Evolutionary conservation across 1,140 invertebrate genomes (phyloP).

Genomic region (Cydia splendana): DNA sequence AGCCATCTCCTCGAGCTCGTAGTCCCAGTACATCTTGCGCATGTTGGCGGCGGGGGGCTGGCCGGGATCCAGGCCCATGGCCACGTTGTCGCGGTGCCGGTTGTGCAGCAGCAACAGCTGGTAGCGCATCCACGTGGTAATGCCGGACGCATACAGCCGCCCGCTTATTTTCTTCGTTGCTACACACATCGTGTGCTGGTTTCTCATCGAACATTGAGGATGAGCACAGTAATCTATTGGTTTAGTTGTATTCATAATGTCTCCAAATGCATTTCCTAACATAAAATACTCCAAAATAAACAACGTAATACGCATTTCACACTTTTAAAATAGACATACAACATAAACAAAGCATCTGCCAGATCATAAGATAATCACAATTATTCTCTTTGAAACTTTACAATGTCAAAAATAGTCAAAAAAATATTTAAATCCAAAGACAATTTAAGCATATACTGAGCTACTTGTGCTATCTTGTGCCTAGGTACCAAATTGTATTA

Average conservation of each 20-base stretch:
- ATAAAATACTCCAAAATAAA: slow-evolving; percentile 49
- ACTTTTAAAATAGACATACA: neutral
- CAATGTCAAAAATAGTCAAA: slow-evolving; percentile 8
- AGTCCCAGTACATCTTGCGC: slow-evolving; percentile 75
- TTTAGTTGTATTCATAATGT: slow-evolving; percentile 32
- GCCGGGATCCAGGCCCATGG: slow-evolving; percentile 68
- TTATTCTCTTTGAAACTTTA: neutral
- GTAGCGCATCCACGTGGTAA: slow-evolving; percentile 73
- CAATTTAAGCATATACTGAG: neutral
- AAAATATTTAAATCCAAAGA: neutral
- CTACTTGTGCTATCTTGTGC: too few species aligned
- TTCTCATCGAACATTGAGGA: slow-evolving; percentile 67
- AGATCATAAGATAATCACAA: neutral
- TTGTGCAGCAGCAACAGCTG: slow-evolving; percentile 68
- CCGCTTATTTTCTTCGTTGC: slow-evolving; percentile 58
- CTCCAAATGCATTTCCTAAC: slow-evolving; percentile 40
- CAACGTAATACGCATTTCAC: slow-evolving; percentile 52
- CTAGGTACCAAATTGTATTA: too few species aligned
- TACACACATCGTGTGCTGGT: slow-evolving; percentile 68
- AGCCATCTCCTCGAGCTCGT: slow-evolving; percentile 69
- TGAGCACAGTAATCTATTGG: slow-evolving; percentile 60
- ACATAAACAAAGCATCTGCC: slow-evolving; percentile 17
- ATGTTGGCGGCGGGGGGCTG: slow-evolving; percentile 71
- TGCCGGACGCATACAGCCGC: slow-evolving; percentile 64
- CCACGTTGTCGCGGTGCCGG: slow-evolving; percentile 69